These are phyloP conservation scores for Oryzias melastigma DNA, from an alignment of 2,113 vertebrate species.

Conservation along the genomic window DNA sequence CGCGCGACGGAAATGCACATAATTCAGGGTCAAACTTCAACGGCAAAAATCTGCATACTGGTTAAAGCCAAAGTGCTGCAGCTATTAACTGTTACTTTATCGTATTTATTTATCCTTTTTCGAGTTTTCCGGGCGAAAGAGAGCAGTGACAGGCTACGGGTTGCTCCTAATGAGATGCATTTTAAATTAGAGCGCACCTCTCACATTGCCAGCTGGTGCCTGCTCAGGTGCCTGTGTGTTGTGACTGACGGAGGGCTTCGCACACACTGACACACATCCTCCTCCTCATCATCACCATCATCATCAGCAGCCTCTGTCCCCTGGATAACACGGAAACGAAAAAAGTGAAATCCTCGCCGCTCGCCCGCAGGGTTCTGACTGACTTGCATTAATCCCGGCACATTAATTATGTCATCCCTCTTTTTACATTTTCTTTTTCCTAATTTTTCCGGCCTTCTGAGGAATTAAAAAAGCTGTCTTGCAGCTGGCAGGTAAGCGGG, in stretches of 20 bases:
- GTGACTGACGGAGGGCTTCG: conserved; percentile 63
- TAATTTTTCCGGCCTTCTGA: neutral
- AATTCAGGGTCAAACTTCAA: conserved; percentile 72
- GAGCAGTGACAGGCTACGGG: conserved; percentile 68
- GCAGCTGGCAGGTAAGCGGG: conserved; percentile 31
- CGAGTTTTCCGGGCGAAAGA: conserved; percentile 52
- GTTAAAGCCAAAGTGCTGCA: conserved; percentile 60
- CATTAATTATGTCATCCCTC: conserved; percentile 62
- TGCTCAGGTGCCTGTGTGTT: conserved; percentile 71
- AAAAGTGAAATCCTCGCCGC: conserved; percentile 25
- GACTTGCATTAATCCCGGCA: conserved; percentile 58
- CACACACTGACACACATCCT: conserved; percentile 18
- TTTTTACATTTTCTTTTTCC: conserved; percentile 5
- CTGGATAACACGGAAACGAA: conserved; percentile 46
- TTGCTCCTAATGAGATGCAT: conserved; percentile 75
- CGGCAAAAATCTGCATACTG: conserved; percentile 33
- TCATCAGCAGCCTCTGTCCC: conserved; percentile 46
- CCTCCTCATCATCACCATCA: conserved; percentile 21
- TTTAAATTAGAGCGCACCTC: conserved; percentile 76
- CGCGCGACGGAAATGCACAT: conserved; percentile 53
- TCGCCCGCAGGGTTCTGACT: conserved; percentile 36
- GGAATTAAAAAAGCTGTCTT: conserved; percentile 1
- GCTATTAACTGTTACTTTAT: conserved; percentile 24
- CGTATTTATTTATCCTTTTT: conserved; percentile 33
- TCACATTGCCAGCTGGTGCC: conserved; percentile 76